These are phyloP conservation scores for Gymnogyps californianus DNA, from an alignment of 2,113 vertebrate genomes.

Conservation along the genomic window DNA sequence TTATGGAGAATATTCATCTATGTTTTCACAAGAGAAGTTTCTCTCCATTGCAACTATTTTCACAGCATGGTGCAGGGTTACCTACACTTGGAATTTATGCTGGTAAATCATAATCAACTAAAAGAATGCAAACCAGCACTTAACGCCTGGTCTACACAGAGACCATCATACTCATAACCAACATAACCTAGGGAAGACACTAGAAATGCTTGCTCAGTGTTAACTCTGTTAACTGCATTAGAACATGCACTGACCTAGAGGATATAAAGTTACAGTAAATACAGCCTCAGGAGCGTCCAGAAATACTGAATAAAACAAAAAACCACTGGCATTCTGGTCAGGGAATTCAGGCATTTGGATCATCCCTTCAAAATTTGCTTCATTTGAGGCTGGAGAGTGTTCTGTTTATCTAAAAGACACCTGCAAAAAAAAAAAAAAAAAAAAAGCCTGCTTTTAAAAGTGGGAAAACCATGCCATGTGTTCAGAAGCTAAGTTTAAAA, in stretches of 20 bases:
- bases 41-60: background rate
- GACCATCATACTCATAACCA: background rate
- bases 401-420: conserved; percentile 20
- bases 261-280: background rate
- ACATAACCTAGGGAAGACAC: background rate
- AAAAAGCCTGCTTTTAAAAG: background rate
- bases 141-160: background rate
- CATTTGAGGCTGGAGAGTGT: background rate
- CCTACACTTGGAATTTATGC: background rate
- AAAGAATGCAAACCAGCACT: background rate
- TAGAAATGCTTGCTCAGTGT: background rate
- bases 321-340: background rate
- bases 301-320: background rate
- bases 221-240: background rate
- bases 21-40: background rate
- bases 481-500: conserved; percentile 45
- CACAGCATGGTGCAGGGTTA: background rate
- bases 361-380: background rate
- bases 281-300: background rate
- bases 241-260: background rate
- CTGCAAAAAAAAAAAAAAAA: background rate
- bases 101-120: background rate
- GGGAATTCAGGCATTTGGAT: background rate
- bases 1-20: background rate
- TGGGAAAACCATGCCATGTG: background rate